Conservation (phyloP, 2,888 invertebrate species). For the Oxycera nigricornis region DNA sequence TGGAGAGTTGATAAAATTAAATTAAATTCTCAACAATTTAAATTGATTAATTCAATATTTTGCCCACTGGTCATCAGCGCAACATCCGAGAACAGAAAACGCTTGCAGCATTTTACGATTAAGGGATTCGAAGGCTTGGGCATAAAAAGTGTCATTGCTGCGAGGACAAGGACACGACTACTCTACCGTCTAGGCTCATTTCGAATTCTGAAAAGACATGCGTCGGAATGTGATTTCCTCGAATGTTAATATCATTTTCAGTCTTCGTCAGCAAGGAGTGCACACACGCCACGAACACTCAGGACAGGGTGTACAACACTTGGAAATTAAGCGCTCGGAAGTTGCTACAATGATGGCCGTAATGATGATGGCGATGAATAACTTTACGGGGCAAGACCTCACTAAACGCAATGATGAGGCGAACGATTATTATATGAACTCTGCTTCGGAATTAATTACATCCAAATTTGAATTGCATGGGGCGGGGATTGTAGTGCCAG, state of each 20-base stretch:
- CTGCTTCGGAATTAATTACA: slow-evolving; percentile 3
- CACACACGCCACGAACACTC: background rate
- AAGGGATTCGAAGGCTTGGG: too few relatives aligned
- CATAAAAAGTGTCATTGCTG: background rate
- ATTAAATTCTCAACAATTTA: too few relatives aligned
- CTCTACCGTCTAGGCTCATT: slow-evolving; percentile 2
- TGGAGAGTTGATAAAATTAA: too few relatives aligned
- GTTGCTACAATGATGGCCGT: background rate
- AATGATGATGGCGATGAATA: slow-evolving; percentile 7
- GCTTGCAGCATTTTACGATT: too few relatives aligned
- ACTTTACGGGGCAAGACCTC: background rate
- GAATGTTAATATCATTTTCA: slow-evolving; percentile 25
- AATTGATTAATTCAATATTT: too few relatives aligned
- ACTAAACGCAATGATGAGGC: background rate
- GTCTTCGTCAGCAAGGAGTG: background rate
- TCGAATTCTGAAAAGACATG: slow-evolving; percentile 21
- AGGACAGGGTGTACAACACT: background rate
- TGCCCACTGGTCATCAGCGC: too few relatives aligned
- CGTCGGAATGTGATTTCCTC: slow-evolving; percentile 32
- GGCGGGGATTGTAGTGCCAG: background rate
- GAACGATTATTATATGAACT: slow-evolving; percentile 2
- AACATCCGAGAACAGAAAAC: too few relatives aligned
- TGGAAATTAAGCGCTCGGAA: background rate
- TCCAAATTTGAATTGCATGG: background rate
- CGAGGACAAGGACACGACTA: background rate